phyloP scores from a whole-genome alignment of 2,113 vertebrate species.

The Cyphomyrus discorhynchus region DNA sequence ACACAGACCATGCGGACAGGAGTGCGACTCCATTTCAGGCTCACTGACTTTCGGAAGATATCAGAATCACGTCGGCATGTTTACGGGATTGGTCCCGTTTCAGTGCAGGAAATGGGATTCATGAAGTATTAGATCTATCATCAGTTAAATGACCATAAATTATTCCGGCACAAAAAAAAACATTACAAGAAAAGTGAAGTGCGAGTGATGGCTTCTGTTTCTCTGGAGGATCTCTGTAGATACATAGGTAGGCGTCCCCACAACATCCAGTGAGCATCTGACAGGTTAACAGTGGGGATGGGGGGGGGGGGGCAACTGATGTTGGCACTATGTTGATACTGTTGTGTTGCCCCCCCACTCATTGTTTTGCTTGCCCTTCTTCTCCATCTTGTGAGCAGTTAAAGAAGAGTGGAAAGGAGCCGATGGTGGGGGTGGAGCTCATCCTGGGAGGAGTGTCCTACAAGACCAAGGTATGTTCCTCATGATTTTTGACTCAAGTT shows the following conservation, averaged over 20 bases:
- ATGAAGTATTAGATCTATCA: not conserved
- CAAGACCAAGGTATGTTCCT: slow-evolving; percentile 71
- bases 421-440: slow-evolving; percentile 64
- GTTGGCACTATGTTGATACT: not conserved
- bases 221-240: not conserved
- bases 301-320: not conserved
- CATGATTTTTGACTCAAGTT: not conserved
- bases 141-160: not conserved
- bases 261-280: not conserved
- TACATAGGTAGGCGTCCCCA: not conserved
- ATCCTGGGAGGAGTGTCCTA: slow-evolving; percentile 54
- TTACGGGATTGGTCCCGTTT: not conserved
- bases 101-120: not conserved
- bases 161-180: not conserved
- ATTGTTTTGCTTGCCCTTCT: not conserved
- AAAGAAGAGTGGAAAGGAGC: slow-evolving; percentile 75
- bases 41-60: not conserved
- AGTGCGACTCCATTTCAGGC: not conserved
- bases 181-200: not conserved
- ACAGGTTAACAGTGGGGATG: not conserved
- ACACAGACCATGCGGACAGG: not conserved
- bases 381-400: slow-evolving; percentile 53
- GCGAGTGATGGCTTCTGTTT: not conserved
- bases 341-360: not conserved
- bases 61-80: not conserved